A percentile compares a stretch with the other conserved stretches of the same genome.
These are phyloP conservation scores for Spodoptera frugiperda DNA, from an alignment of 1,140 invertebrate genomes.

Conservation along the genomic window DNA sequence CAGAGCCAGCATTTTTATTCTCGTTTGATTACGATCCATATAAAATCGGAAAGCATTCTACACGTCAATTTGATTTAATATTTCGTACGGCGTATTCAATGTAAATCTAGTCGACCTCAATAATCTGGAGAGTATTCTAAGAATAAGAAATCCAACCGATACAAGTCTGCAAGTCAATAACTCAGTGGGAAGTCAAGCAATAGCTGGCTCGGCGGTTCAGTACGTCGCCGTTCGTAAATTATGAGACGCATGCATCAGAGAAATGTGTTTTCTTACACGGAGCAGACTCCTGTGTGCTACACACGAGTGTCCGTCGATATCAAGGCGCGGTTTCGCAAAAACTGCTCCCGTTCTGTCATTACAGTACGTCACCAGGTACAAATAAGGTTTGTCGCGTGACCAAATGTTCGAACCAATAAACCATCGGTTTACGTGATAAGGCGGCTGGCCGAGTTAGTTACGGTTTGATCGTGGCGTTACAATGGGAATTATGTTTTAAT, in stretches of 20 bases:
- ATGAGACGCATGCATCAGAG: constrained; percentile 39
- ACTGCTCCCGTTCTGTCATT: constrained; percentile 13
- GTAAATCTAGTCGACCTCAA: constrained; percentile 39
- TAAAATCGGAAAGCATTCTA: constrained; percentile 26
- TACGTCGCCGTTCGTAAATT: constrained; percentile 34
- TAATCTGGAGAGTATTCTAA: constrained; percentile 36
- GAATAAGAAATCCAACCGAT: constrained; percentile 38
- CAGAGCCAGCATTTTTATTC: constrained; percentile 18
- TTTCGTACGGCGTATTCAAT: constrained; percentile 29
- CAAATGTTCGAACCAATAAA: constrained; percentile 36
- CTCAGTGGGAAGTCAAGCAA: constrained; percentile 41
- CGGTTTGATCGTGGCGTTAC: constrained; percentile 43
- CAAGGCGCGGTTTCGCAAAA: constrained; percentile 19
- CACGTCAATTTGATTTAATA: constrained; percentile 37
- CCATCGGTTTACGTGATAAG: constrained; percentile 54
- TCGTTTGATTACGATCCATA: constrained; percentile 32
- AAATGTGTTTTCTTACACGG: constrained; percentile 39
- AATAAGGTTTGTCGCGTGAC: constrained; percentile 47
- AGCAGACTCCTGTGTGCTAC: not conserved
- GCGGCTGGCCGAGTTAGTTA: constrained; percentile 44
- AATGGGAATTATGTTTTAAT: constrained; percentile 54
- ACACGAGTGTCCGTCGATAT: constrained; percentile 16
- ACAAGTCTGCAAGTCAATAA: constrained; percentile 38
- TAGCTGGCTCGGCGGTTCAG: constrained; percentile 39
- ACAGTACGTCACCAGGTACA: constrained; percentile 34